Base-by-base conservation (phyloP, 2,888 invertebrate species). In the Zygothrica quintamaculata region DNA sequence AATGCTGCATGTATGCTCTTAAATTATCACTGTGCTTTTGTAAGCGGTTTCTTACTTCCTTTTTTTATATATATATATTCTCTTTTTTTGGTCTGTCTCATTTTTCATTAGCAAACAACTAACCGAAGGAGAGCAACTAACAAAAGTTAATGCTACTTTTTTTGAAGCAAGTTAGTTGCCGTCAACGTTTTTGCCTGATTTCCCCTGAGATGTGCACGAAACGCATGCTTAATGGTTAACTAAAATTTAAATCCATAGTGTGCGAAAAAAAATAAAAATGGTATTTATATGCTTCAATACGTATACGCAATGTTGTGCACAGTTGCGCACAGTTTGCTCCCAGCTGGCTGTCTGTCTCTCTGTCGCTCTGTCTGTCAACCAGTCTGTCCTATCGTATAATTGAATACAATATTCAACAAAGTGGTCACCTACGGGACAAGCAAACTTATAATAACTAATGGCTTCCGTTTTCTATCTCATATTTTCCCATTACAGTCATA, bases 171-270 rank as follows among this genome's bases (percentile, higher is more conserved):
- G 25, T 42, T 52, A 52, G 42, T 43, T 76, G 46, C 33, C 70
- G 56, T 57, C 62, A 77, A 65, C 71, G 65, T 85, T 48, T 67
- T 57, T 43, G 70, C 44, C 40, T 80, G 75, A 87, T 87, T 80
- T 80, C 88, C 82, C 86, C 29, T 53, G 71, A 36, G 87, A 42
- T 25, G 7, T 36, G 9, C 53, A 37, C 43, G 40, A 55, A 60
- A 42, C 46, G 37, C 39, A 52, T 31, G 33, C 29, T 36, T 47
- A 75, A 61, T 47, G 39, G 12, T 16, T 18, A 66, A 52, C 75
- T 51, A 56, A 33, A 59, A 50, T 47, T 31, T 9, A 55, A 56
- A 31, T 56, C 7, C 52, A 33, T 18, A 22, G 12, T 37, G 12
- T 37, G 37, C 16, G 13, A 16, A 5, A 3, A 13, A 40, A 37